Percentiles rank a stretch among this genome's conserved stretches.
phyloP scores from a whole-genome alignment of 2,888 invertebrate species.

The Cerastoderma edule region DNA sequence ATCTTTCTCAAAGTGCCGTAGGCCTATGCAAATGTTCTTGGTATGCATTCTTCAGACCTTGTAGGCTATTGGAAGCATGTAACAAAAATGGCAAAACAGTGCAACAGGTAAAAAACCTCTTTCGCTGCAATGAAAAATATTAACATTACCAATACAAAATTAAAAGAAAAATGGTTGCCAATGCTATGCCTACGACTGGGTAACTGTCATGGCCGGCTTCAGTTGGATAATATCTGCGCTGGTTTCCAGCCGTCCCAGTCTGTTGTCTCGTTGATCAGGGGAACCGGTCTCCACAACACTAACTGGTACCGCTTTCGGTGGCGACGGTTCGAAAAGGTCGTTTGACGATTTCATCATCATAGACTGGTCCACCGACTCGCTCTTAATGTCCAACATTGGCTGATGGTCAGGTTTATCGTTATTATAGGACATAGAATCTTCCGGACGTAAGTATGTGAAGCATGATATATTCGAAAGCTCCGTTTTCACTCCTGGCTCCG shows the following conservation, averaged over 20 bases:
- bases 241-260: conserved; percentile 35
- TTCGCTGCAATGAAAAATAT: no score
- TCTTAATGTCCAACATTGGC: conserved; percentile 48
- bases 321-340: conserved; percentile 69
- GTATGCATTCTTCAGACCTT: no score
- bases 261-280: conserved; percentile 44
- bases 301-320: conserved; percentile 74
- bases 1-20: no score
- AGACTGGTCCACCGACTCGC: conserved; percentile 60
- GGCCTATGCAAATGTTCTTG: no score
- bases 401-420: conserved; percentile 39
- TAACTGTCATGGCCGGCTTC: conserved; percentile 63
- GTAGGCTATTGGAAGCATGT: no score
- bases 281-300: conserved; percentile 38
- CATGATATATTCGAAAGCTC: conserved; percentile 21
- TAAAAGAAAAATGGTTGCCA: background rate
- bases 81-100: no score
- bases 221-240: conserved; percentile 61
- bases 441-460: conserved; percentile 34
- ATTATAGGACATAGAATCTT: conserved; percentile 35
- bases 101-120: no score
- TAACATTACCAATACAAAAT: no score
- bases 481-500: conserved; percentile 33
- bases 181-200: conserved; percentile 46
- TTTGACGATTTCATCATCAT: conserved; percentile 51